Conservation (phyloP, 2,113 vertebrate species). For the Mellivora capensis region DNA sequence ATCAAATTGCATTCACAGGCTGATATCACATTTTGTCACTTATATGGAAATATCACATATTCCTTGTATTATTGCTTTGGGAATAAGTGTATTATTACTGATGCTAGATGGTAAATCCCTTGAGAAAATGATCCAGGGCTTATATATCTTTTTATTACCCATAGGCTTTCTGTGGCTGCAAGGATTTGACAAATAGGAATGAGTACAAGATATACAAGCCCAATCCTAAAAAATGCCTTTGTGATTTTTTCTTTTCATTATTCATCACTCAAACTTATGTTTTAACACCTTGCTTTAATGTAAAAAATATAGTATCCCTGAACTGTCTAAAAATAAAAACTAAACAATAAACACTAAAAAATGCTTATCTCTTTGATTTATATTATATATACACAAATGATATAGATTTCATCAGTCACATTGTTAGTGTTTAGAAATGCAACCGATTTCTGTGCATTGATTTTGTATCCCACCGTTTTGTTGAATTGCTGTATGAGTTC, state of each 20-base stretch:
- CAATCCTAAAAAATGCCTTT: background rate
- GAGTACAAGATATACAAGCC: background rate
- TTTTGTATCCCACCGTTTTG: background rate
- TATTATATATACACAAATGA: background rate
- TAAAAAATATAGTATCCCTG: background rate
- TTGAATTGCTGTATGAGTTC: background rate
- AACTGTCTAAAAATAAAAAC: background rate
- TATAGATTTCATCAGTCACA: background rate
- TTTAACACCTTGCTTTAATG: background rate
- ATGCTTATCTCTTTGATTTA: background rate
- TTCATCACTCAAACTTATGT: background rate
- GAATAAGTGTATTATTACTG: slow-evolving; percentile 23
- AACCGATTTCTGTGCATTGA: background rate
- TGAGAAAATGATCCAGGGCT: slow-evolving; percentile 4
- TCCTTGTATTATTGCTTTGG: slow-evolving; percentile 33
- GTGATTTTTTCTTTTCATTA: background rate
- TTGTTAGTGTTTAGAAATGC: background rate
- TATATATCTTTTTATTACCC: background rate
- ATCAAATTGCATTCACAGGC: slow-evolving; percentile 1
- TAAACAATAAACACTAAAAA: background rate
- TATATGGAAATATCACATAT: slow-evolving; percentile 22
- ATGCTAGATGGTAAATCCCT: background rate
- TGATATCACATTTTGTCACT: background rate
- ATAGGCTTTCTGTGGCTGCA: background rate
- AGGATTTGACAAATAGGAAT: slow-evolving; percentile 5